Evolutionary conservation across 2,113 vertebrate species (phyloP), one percentile per base, ranked within the genome.

Genomic region (Poecilia latipinna): DNA sequence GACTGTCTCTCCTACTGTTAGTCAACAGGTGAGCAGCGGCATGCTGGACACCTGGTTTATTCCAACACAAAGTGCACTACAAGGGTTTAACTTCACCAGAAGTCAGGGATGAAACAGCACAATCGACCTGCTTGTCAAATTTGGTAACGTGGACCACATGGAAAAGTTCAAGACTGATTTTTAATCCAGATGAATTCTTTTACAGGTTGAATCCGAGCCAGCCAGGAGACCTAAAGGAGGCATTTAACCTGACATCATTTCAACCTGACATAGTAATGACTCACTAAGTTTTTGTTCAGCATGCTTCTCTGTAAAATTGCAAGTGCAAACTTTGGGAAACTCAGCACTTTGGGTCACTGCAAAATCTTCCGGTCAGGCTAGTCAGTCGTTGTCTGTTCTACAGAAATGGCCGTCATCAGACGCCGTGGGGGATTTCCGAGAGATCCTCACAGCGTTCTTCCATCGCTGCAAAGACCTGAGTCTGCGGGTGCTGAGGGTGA

Each of bases 171-270:
- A 24, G 22, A 17, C 7, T 39, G 1, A 0, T 71, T 74, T 68
- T 72, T 10, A 35, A 76, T 57, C 4, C 0, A 7, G 8, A 22
- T 64, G 26, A 26, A 26, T 26, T 4, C 24, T 70, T 85, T 79
- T 39, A 2, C 82, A 95, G 95, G 48, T 83, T 95, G 67, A 93
- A 94, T 78, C 93, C 91, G 17, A 17, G 0, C 26, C 80, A 81
- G 37, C 91, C 94, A 3, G 91, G 83, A 79, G 95, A 94, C 76
- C 63, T 95, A 3, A 95, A 95, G 83, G 94, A 95, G 72, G 64
- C 91, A 0, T 95, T 94, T 86, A 94, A 95, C 70, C 29, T 13
- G 0, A 0, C 76, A 1, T 88, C 83, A 0, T 39, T 92, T 10
- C 22, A 35, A 6, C 61, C 77, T 13, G 90, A 91, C 51, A 90